These are phyloP conservation scores for Pogonognathellus flavescens DNA, from an alignment of 1,140 invertebrate species.

Conservation along the genomic window DNA sequence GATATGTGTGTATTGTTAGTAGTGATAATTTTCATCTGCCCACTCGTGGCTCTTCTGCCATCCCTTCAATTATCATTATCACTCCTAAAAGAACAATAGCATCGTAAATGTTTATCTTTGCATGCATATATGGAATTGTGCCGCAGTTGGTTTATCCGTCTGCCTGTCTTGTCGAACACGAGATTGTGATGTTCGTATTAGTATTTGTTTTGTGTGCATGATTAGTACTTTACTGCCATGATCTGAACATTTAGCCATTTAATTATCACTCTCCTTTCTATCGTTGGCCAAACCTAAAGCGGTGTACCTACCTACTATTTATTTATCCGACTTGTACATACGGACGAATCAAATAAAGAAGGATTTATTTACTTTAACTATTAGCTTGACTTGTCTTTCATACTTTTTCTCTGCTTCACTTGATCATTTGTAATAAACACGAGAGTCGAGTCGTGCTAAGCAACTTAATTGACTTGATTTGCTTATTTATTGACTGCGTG, in stretches of 20 bases:
- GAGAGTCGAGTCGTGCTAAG: constrained; percentile 37
- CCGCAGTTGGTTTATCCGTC: too few species aligned
- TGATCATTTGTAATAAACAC: constrained; percentile 34
- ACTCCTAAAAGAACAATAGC: constrained; percentile 38
- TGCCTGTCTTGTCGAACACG: constrained; percentile 3
- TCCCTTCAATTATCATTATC: constrained; percentile 50
- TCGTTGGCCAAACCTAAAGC: background rate
- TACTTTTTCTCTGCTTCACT: constrained; percentile 19
- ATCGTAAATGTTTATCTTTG: constrained; percentile 34
- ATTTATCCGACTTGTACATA: background rate
- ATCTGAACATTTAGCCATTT: constrained; percentile 45
- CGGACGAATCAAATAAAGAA: constrained; percentile 47
- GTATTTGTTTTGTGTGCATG: constrained; percentile 43
- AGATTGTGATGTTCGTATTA: constrained; percentile 37
- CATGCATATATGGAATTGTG: constrained; percentile 9
- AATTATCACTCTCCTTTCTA: constrained; percentile 31
- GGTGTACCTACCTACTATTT: background rate
- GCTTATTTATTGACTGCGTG: constrained; percentile 44
- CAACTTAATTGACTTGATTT: constrained; percentile 40
- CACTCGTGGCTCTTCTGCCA: constrained; percentile 39
- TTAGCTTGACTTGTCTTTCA: constrained; percentile 9
- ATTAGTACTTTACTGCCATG: constrained; percentile 47
- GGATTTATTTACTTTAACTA: constrained; percentile 44
- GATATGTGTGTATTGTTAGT: constrained; percentile 32
- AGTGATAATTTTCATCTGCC: constrained; percentile 34